These are phyloP conservation scores for Heterotis niloticus DNA, from an alignment of 2,113 vertebrate species.

Conservation along the genomic window DNA sequence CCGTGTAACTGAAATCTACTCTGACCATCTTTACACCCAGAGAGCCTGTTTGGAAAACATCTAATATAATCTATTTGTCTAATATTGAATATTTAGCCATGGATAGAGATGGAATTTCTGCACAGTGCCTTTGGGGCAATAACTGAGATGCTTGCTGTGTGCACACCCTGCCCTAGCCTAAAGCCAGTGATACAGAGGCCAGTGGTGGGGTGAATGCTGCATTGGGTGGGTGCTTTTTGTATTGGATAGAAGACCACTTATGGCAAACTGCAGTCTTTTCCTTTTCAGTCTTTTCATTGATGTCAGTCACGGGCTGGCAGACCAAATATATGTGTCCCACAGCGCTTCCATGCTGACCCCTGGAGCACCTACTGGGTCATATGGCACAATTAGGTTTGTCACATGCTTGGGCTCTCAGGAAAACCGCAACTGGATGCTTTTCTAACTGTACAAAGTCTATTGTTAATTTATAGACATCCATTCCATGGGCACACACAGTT, in stretches of 20 bases:
- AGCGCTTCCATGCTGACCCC: neutral
- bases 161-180: too few relatives aligned
- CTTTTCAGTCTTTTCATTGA: neutral
- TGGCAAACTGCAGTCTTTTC: neutral
- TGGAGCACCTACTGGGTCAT: slow-evolving; percentile 8
- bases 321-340: neutral
- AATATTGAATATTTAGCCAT: too few relatives aligned
- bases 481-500: neutral
- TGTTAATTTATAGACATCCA: neutral
- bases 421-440: neutral
- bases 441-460: neutral
- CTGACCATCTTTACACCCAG: too few relatives aligned
- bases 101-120: too few relatives aligned
- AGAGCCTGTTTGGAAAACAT: too few relatives aligned
- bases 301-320: neutral
- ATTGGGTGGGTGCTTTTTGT: too few relatives aligned
- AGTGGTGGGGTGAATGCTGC: too few relatives aligned
- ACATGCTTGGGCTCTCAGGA: neutral
- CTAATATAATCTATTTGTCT: too few relatives aligned
- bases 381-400: neutral
- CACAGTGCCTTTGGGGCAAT: too few relatives aligned
- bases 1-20: too few relatives aligned
- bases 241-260: neutral
- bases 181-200: too few relatives aligned
- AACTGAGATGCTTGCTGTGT: too few relatives aligned